Conservation (phyloP, 2,797 vertebrate species). For the Danionella dracula region DNA sequence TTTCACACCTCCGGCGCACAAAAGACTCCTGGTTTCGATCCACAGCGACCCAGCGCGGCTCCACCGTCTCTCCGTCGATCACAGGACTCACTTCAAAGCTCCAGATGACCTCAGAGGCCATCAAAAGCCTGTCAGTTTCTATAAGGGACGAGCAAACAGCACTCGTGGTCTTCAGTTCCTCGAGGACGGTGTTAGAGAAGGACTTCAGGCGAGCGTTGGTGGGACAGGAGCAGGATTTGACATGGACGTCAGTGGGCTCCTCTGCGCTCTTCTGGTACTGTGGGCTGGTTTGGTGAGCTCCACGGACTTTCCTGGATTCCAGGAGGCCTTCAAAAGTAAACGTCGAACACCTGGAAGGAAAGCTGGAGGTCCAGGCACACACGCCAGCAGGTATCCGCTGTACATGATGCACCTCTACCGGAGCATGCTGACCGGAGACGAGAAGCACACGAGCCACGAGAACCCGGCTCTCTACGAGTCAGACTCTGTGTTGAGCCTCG, state of each 20-base stretch:
- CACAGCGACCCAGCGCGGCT: conserved; percentile 46
- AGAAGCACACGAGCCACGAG: conserved; percentile 45
- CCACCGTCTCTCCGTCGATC: conserved; percentile 49
- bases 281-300: conserved; percentile 21
- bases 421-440: conserved; percentile 57
- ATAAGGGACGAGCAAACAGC: conserved; percentile 10
- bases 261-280: conserved; percentile 44
- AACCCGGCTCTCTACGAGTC: conserved; percentile 60
- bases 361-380: conserved; percentile 19
- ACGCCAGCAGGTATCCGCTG: conserved; percentile 49
- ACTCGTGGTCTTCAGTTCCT: conserved; percentile 40
- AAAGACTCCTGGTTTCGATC: conserved; percentile 65
- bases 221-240: neutral
- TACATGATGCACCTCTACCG: conserved; percentile 84
- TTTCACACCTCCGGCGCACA: conserved; percentile 56
- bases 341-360: neutral
- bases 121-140: conserved; percentile 49
- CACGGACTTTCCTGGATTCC: conserved; percentile 1
- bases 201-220: conserved; percentile 2
- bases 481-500: conserved; percentile 73
- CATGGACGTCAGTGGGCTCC: conserved; percentile 48
- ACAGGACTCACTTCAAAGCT: conserved; percentile 51
- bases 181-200: conserved; percentile 23
- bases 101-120: conserved; percentile 40
- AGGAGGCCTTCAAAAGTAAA: conserved; percentile 30